phyloP scores from a whole-genome alignment of 2,113 vertebrate genomes.

The Ceyx melanurus region DNA sequence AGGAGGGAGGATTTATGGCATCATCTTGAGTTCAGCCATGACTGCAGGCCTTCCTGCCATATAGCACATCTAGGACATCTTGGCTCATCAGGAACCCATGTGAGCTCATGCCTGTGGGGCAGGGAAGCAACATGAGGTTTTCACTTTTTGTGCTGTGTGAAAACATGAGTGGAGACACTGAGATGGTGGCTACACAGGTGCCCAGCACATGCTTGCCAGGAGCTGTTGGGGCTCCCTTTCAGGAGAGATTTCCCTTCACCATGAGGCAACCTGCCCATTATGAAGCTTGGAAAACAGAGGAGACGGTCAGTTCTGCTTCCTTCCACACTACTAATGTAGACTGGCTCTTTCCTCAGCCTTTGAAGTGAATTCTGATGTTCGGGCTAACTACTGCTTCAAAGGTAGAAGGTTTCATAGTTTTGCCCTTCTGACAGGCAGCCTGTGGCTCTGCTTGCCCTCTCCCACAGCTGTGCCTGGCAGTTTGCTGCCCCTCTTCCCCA shows the following conservation, averaged over 20 bases:
- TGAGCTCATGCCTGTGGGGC: fast-evolving
- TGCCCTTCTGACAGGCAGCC: background rate
- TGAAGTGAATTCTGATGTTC: conserved; percentile 8
- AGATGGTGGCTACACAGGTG: background rate
- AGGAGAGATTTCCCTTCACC: background rate
- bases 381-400: background rate
- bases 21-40: fast-evolving
- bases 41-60: background rate
- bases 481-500: background rate
- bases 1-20: background rate
- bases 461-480: background rate
- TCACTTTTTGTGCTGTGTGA: background rate
- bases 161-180: background rate
- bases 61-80: fast-evolving
- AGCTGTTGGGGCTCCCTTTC: background rate
- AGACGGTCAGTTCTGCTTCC: fast-evolving
- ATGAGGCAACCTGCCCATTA: fast-evolving
- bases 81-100: background rate
- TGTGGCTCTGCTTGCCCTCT: background rate
- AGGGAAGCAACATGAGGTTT: fast-evolving
- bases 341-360: background rate
- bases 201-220: background rate
- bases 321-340: background rate
- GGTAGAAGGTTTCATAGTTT: background rate
- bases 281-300: background rate